Conservation (phyloP, 2,113 vertebrate genomes). For the Amia ocellicauda region DNA sequence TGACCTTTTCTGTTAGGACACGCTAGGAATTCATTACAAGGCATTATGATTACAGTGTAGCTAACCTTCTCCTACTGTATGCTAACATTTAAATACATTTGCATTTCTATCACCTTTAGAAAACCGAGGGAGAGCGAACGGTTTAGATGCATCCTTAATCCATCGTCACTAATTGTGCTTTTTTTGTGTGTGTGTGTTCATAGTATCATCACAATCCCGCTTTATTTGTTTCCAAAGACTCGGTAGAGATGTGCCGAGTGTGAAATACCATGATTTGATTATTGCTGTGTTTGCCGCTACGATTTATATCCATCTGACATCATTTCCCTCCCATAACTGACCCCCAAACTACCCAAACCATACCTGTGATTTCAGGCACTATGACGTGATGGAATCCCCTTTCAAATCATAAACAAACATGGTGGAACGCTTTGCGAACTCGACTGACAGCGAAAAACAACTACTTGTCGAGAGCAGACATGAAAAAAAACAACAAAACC, state of each 20-base stretch:
- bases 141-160: not conserved
- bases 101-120: too few species aligned
- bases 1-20: slow-evolving; percentile 9
- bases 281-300: not conserved
- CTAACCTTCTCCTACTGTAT: not conserved
- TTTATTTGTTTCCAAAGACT: too few species aligned
- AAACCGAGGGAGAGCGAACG: not conserved
- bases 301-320: not conserved
- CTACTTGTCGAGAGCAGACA: slow-evolving; percentile 32
- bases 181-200: not conserved
- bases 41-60: not conserved
- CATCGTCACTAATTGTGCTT: not conserved
- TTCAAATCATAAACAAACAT: slow-evolving; percentile 48
- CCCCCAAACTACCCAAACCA: slow-evolving; percentile 20
- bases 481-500: slow-evolving; percentile 25
- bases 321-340: slow-evolving; percentile 11
- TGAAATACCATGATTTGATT: not conserved
- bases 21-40: slow-evolving; percentile 3
- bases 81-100: not conserved
- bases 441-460: slow-evolving; percentile 57
- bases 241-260: not conserved
- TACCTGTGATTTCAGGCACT: slow-evolving; percentile 51
- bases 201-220: too few species aligned
- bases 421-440: slow-evolving; percentile 57
- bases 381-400: slow-evolving; percentile 64